These are phyloP conservation scores for Rana temporaria DNA, from an alignment of 2,113 vertebrate species.

Conservation along the genomic window DNA sequence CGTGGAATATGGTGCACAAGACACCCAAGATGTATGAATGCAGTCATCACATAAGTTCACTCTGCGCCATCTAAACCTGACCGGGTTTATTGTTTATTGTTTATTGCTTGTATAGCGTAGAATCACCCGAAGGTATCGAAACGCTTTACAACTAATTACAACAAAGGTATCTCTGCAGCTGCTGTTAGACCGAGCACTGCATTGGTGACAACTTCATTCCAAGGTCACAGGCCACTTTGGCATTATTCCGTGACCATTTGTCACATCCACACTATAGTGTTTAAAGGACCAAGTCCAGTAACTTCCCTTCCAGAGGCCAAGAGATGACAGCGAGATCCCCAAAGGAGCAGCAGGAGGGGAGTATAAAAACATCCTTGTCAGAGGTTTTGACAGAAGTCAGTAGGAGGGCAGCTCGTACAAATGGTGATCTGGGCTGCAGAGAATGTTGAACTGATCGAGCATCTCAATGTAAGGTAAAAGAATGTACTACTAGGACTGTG, in stretches of 20 bases:
- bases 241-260: slow-evolving; percentile 66
- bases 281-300: slow-evolving; percentile 69
- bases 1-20: too few species aligned
- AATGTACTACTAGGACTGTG: too few species aligned
- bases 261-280: slow-evolving; percentile 56
- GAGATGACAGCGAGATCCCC: slow-evolving; percentile 73
- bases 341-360: slow-evolving; percentile 72
- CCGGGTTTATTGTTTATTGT: too few species aligned
- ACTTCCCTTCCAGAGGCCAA: slow-evolving; percentile 77
- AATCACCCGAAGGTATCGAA: too few species aligned
- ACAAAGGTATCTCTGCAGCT: neutral
- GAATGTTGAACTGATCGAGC: neutral
- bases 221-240: slow-evolving; percentile 72
- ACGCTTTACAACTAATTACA: too few species aligned
- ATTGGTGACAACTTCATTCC: slow-evolving; percentile 55
- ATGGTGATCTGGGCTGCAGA: neutral
- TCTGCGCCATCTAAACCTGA: neutral
- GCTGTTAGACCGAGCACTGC: neutral
- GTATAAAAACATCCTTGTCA: slow-evolving; percentile 78
- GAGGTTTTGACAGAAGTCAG: slow-evolving; percentile 78
- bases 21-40: too few species aligned
- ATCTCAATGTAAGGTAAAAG: neutral
- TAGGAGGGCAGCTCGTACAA: slow-evolving; percentile 71
- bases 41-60: too few species aligned
- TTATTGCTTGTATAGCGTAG: too few species aligned